Evolutionary conservation across 2,888 invertebrate genomes (phyloP).

Genomic region (Tetranychus piercei): DNA sequence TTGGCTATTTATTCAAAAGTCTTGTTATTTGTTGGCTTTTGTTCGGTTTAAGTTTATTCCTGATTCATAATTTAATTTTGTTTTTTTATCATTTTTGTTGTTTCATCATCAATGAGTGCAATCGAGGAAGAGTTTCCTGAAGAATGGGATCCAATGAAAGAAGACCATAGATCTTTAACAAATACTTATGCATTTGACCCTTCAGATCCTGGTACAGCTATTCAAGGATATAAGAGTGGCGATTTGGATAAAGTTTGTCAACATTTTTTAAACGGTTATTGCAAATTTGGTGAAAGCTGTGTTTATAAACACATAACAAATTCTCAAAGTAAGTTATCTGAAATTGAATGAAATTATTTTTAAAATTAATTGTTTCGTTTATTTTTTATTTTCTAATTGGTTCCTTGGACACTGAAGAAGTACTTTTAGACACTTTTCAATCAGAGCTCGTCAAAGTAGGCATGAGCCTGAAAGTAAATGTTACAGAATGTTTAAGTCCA

Average conservation of each 20-base stretch:
- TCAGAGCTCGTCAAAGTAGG: background rate
- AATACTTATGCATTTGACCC: background rate
- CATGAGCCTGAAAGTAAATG: background rate
- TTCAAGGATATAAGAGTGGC: background rate
- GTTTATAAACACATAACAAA: background rate
- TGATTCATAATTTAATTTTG: too few relatives aligned
- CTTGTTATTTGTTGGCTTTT: too few relatives aligned
- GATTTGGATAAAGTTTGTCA: background rate
- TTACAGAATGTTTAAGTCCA: background rate
- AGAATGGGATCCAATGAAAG: background rate
- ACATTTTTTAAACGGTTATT: background rate
- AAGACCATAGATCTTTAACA: background rate
- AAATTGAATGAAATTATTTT: background rate
- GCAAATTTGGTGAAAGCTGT: background rate
- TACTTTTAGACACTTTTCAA: background rate
- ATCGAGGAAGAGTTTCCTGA: background rate
- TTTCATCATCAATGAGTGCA: background rate
- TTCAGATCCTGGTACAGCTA: background rate
- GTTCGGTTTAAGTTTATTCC: too few relatives aligned
- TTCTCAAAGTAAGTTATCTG: background rate
- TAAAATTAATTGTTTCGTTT: background rate
- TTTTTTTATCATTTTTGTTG: too few relatives aligned
- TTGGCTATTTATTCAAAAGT: too few relatives aligned
- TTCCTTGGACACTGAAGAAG: background rate
- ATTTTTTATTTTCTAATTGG: background rate